Evolutionary conservation across 2,888 invertebrate species (phyloP), one percentile per base, ranked within the genome.

Genomic region (Nemotelus pantherinus): DNA sequence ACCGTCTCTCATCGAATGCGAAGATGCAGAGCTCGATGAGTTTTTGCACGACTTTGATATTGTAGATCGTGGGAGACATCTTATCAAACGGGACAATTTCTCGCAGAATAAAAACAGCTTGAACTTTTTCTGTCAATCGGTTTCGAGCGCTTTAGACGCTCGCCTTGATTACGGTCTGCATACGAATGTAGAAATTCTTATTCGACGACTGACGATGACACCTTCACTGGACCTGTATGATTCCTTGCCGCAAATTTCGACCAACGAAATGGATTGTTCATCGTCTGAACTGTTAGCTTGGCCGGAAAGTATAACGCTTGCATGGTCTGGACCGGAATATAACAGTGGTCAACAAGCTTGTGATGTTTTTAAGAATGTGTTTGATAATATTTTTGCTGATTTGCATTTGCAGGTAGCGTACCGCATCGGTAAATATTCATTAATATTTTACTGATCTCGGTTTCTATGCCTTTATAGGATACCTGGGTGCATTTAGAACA

Each of bases 21-120:
- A 95, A 80, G 95, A 95, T 83, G 94, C 94, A 0, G 95, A 95
- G 82, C 89, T 93, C 1, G 95, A 95, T 83, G 94, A 94, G 81
- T 91, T 93, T 79, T 87, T 94, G 0, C 94, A 93, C 80, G 92
- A 92, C 80, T 90, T 92, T 79, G 92, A 92, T 81, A 90, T 92
- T 80, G 85, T 91, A 7, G 92, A 92, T 83, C 88, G 90, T 64
- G 89, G 90, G 3, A 89, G 89, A 80, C 90, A 89, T 77, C 88
- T 91, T 79, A 88, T 92, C 78, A 89, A 90, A 78, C 89, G 90
- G 53, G 88, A 88, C 67, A 85, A 83, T 45, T 83, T 83, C 63
- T 83, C 84, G 0, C 82, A 86, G 6, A 86, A 85, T 80, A 86
- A 86, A 78, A 86, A 85, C 74, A 86, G 85, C 3, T 85, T 86